Evolutionary conservation across 2,113 vertebrate species (phyloP).

Genomic region (Microcebus jonahi): DNA sequence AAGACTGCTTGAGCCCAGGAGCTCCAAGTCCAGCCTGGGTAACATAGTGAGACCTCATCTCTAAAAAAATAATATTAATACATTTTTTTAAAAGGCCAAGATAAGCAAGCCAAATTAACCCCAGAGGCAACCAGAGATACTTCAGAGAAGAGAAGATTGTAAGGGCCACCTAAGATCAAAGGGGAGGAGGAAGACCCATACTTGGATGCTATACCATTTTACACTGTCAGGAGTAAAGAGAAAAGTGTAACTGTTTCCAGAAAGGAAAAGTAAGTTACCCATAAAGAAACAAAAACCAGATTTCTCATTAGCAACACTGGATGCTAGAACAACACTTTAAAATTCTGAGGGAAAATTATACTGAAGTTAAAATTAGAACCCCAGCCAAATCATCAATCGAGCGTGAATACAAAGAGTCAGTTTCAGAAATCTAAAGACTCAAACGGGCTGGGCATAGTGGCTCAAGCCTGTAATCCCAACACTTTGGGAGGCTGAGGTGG

Average conservation of each 20-base stretch:
- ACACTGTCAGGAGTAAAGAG: background rate
- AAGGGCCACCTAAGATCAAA: background rate
- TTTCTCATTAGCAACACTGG: slow-evolving; percentile 35
- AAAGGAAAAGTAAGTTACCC: slow-evolving; percentile 25
- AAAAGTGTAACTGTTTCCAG: slow-evolving; percentile 18
- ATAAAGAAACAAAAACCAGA: slow-evolving; percentile 42
- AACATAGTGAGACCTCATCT: too few species aligned
- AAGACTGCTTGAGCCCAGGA: too few species aligned
- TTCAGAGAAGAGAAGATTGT: background rate
- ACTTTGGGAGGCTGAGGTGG: too few species aligned
- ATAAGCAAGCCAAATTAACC: slow-evolving; percentile 14
- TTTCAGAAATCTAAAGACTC: slow-evolving; percentile 36
- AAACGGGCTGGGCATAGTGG: too few species aligned
- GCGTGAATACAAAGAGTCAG: background rate
- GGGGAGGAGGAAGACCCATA: background rate
- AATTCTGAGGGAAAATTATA: slow-evolving; percentile 28
- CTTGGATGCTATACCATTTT: background rate
- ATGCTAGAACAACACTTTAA: slow-evolving; percentile 13
- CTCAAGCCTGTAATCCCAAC: too few species aligned
- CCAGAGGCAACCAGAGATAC: background rate
- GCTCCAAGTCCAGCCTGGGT: too few species aligned
- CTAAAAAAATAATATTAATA: too few species aligned
- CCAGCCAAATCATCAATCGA: slow-evolving; percentile 19
- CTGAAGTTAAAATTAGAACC: slow-evolving; percentile 53
- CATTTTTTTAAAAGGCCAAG: background rate